Percentiles rank a stretch among this genome's conserved stretches.
Conservation (phyloP, 2,113 vertebrate genomes). For the Lepisosteus oculatus region DNA sequence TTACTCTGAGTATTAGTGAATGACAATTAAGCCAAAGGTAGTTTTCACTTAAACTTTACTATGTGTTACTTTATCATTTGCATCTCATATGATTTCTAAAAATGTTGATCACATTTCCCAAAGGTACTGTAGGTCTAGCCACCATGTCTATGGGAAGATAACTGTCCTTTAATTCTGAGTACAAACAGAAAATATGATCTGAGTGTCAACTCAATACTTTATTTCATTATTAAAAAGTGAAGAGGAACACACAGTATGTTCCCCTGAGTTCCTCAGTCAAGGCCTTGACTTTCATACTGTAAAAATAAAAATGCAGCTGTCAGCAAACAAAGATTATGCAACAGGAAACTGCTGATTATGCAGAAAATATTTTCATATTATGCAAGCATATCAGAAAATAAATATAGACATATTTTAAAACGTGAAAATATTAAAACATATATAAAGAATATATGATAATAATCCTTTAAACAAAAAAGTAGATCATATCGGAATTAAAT, state of each 20-base stretch:
- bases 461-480: no score
- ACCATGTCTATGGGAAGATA: neutral
- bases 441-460: no score
- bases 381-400: constrained; percentile 1
- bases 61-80: no score
- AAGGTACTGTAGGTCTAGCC: neutral
- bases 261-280: neutral
- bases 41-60: no score
- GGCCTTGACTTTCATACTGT: neutral
- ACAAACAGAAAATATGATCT: neutral
- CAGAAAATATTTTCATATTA: constrained; percentile 16
- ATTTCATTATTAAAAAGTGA: neutral
- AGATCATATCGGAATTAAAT: no score
- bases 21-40: no score
- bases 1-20: no score
- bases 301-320: constrained; percentile 16
- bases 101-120: constrained; percentile 2
- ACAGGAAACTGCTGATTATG: constrained; percentile 17
- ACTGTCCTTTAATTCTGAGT: no score
- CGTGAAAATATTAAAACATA: no score
- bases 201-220: neutral
- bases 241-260: neutral
- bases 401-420: no score
- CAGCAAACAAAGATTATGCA: constrained; percentile 1
- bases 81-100: no score